These are phyloP conservation scores for Sorex maritimensis DNA, from an alignment of 2,797 vertebrate genomes.

Conservation along the genomic window DNA sequence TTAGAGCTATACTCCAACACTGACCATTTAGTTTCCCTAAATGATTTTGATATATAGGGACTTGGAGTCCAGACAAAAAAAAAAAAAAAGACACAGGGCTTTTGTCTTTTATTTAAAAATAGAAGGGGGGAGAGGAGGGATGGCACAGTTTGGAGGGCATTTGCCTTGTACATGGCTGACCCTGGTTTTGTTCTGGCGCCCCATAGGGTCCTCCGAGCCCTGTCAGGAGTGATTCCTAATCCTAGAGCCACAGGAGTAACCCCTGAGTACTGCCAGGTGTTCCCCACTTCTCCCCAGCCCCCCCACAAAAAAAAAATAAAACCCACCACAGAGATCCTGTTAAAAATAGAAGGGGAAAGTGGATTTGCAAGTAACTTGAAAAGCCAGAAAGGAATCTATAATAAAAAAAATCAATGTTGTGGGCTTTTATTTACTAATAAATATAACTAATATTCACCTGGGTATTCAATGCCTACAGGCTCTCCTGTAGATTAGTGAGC, in stretches of 20 bases:
- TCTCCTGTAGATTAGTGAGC: background rate
- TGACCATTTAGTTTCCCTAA: slow-evolving; percentile 1
- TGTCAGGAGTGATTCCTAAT: too few species aligned
- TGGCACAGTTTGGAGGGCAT: too few species aligned
- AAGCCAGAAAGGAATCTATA: background rate
- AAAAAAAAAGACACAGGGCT: background rate
- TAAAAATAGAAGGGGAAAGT: background rate
- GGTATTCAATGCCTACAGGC: background rate
- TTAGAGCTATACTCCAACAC: too few species aligned
- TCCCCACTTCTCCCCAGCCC: too few species aligned
- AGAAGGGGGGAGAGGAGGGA: background rate
- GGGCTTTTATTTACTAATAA: slow-evolving; percentile 12
- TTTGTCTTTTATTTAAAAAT: background rate
- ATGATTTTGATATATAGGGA: slow-evolving; percentile 27
- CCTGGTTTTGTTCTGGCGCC: too few species aligned
- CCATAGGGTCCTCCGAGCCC: too few species aligned
- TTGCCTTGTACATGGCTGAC: too few species aligned
- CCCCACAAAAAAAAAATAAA: too few species aligned
- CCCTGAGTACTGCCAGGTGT: too few species aligned
- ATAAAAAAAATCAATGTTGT: slow-evolving; percentile 51
- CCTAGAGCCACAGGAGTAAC: too few species aligned
- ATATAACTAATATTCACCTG: background rate
- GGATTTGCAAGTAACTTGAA: slow-evolving; percentile 35
- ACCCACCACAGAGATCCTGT: background rate
- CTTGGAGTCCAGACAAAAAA: background rate